Evolutionary conservation across 2,888 invertebrate species (phyloP), one percentile per base, ranked within the genome.

Genomic region (Axea sp.): DNA sequence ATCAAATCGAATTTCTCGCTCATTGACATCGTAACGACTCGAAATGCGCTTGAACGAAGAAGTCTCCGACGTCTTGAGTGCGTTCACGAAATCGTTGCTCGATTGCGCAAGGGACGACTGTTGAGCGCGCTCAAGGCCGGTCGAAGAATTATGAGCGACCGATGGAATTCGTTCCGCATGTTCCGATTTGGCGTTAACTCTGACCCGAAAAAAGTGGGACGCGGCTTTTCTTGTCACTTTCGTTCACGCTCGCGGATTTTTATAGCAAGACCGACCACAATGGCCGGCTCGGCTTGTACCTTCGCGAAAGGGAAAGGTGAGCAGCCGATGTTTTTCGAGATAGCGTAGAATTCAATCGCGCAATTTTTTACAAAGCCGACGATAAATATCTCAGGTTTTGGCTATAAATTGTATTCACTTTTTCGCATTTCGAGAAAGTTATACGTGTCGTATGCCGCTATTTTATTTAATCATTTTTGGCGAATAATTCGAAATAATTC

Each of bases 111-210:
- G 67, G 47, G 49, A 53, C 47, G 33, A 37, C 51, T 41, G 33
- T 74, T 75, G 78, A 79, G 79, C 68, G 65, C 60, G 79, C 76
- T 80, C 83, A 83, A 84, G 84, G 81, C 75, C 83, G 76, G 41
- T 45, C 55, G 41, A 68, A 62, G 76, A 81, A 78, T 80, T 79
- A 80, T 77, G 79, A 64, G 26, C 77, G 77, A 74, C 77, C 79
- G 78, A 77, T 78, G 45, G 59, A 49, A 62, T 72, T 75, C 33
- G 62, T 55, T 65, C 51, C 45, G 55, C 57, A 47, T 64, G 35
- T 64, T 15, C 53, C 35, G 57, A 47, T 64, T 53, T 24, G 57
- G 17, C 45, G 45, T 59, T 59, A 55, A 59, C 64, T 59, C 53
- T 53, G 47, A 64, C 51, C 49, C 73, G 47, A 45, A 62, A 69